These are phyloP conservation scores for Elephantulus edwardii DNA, from an alignment of 2,113 vertebrate genomes.

Conservation along the genomic window DNA sequence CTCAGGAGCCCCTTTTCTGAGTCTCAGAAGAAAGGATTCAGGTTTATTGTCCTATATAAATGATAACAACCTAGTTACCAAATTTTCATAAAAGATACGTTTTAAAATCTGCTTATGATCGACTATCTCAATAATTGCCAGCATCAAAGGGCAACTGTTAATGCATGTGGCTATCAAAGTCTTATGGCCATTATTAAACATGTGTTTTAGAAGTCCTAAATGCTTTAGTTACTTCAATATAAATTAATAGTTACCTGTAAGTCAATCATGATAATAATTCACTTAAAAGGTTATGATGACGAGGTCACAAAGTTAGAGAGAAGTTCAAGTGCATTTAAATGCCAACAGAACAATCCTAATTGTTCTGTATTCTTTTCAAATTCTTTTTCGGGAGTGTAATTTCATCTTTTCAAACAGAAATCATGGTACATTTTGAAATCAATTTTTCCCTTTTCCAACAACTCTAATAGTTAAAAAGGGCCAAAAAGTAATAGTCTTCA, in stretches of 20 bases:
- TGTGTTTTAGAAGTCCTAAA: conserved; percentile 60
- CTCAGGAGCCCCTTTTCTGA: not conserved
- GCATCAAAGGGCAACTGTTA: conserved; percentile 50
- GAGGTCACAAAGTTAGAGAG: conserved; percentile 68
- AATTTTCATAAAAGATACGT: conserved; percentile 49
- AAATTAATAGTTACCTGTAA: conserved; percentile 74
- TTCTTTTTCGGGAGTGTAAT: conserved; percentile 64
- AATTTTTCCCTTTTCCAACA: conserved; percentile 58
- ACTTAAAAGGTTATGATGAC: conserved; percentile 72
- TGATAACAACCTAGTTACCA: conserved; percentile 1
- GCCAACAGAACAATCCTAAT: conserved; percentile 66
- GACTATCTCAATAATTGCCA: conserved; percentile 52
- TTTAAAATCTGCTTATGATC: conserved; percentile 63
- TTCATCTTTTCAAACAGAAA: conserved; percentile 69
- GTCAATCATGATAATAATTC: conserved; percentile 69
- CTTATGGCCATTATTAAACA: conserved; percentile 52
- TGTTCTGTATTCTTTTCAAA: conserved; percentile 68
- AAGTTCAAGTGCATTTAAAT: conserved; percentile 75
- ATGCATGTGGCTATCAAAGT: conserved; percentile 48
- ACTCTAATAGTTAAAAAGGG: conserved; percentile 58
- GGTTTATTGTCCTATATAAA: conserved; percentile 32
- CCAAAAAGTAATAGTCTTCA: conserved; percentile 64
- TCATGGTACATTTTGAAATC: conserved; percentile 67
- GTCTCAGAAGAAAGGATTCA: conserved; percentile 36
- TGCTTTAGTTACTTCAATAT: conserved; percentile 65